phyloP scores from a whole-genome alignment of 1,140 invertebrate genomes.

The Macrobrachium nipponense region DNA sequence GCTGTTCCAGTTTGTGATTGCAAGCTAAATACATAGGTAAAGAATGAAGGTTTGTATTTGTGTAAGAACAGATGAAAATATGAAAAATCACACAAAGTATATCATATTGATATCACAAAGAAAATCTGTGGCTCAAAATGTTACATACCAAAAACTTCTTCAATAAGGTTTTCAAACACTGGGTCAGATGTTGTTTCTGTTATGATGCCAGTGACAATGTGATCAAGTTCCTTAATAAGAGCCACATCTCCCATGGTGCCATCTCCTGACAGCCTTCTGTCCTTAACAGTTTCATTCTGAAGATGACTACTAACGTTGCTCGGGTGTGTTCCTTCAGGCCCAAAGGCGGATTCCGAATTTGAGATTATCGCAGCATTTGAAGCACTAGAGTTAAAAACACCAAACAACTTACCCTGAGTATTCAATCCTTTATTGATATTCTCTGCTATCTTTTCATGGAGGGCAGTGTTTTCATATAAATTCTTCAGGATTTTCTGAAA shows the following conservation, averaged over 20 bases:
- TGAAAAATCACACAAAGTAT: too few relatives aligned
- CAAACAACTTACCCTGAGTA: constrained; percentile 12
- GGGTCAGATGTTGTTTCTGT: constrained; percentile 50
- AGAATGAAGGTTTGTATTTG: too few relatives aligned
- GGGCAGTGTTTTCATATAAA: constrained; percentile 51
- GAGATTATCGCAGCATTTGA: neutral
- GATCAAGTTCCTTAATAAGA: constrained; percentile 38
- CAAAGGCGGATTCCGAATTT: neutral
- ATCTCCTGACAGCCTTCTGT: neutral
- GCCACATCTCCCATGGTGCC: constrained; percentile 15
- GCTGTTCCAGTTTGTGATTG: too few relatives aligned
- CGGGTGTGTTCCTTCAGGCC: neutral
- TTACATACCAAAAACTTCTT: constrained; percentile 51
- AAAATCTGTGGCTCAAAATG: neutral
- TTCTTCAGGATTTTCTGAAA: constrained; percentile 56
- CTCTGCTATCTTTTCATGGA: constrained; percentile 53
- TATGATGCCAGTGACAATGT: constrained; percentile 45
- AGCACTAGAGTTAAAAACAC: neutral
- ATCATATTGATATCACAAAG: neutral
- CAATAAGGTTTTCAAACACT: constrained; percentile 41
- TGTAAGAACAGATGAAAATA: too few relatives aligned
- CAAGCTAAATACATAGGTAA: too few relatives aligned
- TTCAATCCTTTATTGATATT: constrained; percentile 38
- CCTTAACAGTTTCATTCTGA: neutral
- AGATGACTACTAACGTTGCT: neutral